These are phyloP conservation scores for Amphiduros pacificus DNA, from an alignment of 2,888 invertebrate species.

Conservation along the genomic window DNA sequence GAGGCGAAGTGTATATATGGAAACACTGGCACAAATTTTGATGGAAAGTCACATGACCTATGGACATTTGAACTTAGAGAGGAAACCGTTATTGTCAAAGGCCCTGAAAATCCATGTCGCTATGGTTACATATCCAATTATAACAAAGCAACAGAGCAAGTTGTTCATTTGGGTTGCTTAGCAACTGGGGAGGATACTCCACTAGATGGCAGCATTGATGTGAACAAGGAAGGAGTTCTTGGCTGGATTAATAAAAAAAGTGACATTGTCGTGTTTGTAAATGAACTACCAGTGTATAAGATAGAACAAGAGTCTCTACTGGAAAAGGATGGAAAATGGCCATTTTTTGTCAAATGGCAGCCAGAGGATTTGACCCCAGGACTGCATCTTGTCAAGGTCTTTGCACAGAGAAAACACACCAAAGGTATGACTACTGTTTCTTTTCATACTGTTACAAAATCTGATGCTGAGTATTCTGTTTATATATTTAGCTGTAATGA, in stretches of 20 bases:
- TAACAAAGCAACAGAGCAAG: too few relatives aligned
- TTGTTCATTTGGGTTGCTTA: too few relatives aligned
- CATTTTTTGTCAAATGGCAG: slow-evolving; percentile 35
- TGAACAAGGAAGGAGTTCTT: slow-evolving; percentile 27
- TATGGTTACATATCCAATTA: slow-evolving; percentile 39
- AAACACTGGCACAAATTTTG: slow-evolving; percentile 27
- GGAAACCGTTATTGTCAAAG: slow-evolving; percentile 29
- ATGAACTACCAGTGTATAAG: slow-evolving; percentile 26
- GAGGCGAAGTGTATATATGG: slow-evolving; percentile 25
- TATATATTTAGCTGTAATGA: background rate
- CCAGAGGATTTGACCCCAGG: slow-evolving; percentile 31
- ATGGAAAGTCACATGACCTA: slow-evolving; percentile 25
- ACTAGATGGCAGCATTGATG: slow-evolving; percentile 15
- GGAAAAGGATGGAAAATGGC: slow-evolving; percentile 25
- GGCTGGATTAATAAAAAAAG: slow-evolving; percentile 32
- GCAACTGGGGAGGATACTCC: slow-evolving; percentile 28
- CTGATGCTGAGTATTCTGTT: too few relatives aligned
- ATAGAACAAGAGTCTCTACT: slow-evolving; percentile 26
- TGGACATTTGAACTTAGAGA: slow-evolving; percentile 35
- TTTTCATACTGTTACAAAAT: background rate
- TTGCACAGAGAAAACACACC: slow-evolving; percentile 21
- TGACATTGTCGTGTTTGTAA: slow-evolving; percentile 31
- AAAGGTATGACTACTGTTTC: background rate
- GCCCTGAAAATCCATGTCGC: slow-evolving; percentile 39
- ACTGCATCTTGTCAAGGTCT: slow-evolving; percentile 33